Evolutionary conservation across 2,113 vertebrate species (phyloP).

Genomic region (Oreotragus oreotragus): DNA sequence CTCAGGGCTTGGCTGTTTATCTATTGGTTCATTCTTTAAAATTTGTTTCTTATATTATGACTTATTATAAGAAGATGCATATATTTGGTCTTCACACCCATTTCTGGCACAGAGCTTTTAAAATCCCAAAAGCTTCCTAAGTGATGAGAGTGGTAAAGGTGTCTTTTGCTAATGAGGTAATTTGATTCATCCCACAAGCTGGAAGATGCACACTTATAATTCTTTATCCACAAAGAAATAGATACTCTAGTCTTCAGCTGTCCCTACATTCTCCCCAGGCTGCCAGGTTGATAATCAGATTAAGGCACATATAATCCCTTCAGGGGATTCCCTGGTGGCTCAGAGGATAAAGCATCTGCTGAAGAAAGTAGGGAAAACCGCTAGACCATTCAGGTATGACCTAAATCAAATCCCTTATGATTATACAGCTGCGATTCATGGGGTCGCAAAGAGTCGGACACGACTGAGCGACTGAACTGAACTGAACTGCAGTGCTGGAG

Average conservation of each 20-base stretch:
- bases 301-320: background rate
- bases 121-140: background rate
- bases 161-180: background rate
- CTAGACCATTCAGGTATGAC: too few species aligned
- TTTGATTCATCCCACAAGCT: rapidly evolving
- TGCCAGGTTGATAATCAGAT: background rate
- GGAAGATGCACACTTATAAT: background rate
- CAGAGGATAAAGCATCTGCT: background rate
- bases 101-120: background rate
- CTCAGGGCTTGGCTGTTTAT: background rate
- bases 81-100: background rate
- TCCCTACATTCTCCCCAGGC: background rate
- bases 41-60: background rate
- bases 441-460: too few species aligned
- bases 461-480: too few species aligned
- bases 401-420: too few species aligned
- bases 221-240: background rate
- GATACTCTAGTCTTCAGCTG: background rate
- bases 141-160: background rate
- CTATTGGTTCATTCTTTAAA: background rate
- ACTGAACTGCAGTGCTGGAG: background rate
- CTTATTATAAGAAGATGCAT: background rate
- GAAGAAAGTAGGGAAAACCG: too few species aligned
- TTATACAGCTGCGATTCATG: too few species aligned
- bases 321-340: background rate